These are phyloP conservation scores for Danio tinwini DNA, from an alignment of 2,797 vertebrate genomes.

Conservation along the genomic window DNA sequence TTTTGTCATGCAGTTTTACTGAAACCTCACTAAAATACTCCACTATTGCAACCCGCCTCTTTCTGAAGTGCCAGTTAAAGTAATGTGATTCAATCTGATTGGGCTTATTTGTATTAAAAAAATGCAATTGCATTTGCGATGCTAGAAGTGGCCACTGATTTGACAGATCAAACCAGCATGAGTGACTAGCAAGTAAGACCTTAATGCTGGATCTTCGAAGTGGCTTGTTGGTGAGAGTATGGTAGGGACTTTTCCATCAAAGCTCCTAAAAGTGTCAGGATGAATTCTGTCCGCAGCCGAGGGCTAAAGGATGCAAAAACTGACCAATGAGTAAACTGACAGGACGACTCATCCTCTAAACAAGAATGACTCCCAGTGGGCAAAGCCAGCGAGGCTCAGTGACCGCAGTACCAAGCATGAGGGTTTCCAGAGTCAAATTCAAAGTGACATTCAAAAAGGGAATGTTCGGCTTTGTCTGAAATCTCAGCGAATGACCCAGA, in stretches of 20 bases:
- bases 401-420: conserved; percentile 53
- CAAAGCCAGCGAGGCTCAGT: conserved; percentile 46
- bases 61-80: background rate
- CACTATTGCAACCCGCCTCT: background rate
- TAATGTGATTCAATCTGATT: background rate
- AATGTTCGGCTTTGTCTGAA: conserved; percentile 72
- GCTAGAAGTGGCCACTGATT: conserved; percentile 5
- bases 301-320: conserved; percentile 69
- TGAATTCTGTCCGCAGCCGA: conserved; percentile 68
- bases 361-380: conserved; percentile 42
- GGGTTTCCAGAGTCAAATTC: conserved; percentile 68
- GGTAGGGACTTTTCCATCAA: conserved; percentile 37
- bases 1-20: background rate
- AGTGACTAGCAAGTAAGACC: conserved; percentile 5
- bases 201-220: background rate
- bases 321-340: conserved; percentile 79
- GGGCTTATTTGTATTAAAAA: background rate
- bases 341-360: conserved; percentile 71
- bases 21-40: background rate
- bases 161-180: conserved; percentile 22
- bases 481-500: conserved; percentile 78
- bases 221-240: conserved; percentile 28
- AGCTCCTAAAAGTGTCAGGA: conserved; percentile 72
- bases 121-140: background rate
- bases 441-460: conserved; percentile 70